These are phyloP conservation scores for Cynocephalus volans DNA, from an alignment of 2,113 vertebrate species.

Conservation along the genomic window DNA sequence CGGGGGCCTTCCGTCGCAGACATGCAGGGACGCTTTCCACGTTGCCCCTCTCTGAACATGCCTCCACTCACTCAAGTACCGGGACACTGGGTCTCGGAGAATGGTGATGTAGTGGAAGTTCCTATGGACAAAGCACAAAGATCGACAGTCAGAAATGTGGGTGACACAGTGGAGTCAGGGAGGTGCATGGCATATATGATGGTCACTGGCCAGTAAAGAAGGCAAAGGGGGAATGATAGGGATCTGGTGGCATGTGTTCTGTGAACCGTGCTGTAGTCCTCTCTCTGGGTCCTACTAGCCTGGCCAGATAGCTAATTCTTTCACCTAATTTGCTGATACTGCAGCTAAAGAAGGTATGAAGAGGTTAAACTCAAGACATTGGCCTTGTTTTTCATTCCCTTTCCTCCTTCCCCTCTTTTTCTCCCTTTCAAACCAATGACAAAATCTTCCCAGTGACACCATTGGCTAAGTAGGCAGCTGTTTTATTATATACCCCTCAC, in stretches of 20 bases:
- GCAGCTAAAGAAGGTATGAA: neutral
- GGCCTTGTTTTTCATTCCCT: neutral
- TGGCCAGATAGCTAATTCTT: neutral
- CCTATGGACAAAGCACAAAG: constrained; percentile 86
- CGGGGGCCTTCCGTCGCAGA: constrained; percentile 96
- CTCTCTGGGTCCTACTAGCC: neutral
- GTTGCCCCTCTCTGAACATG: constrained; percentile 98
- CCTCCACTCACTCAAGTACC: constrained; percentile 98
- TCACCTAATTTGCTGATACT: neutral
- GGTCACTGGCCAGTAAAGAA: constrained; percentile 17
- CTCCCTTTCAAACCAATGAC: neutral
- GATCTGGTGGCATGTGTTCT: neutral
- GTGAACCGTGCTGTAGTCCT: neutral
- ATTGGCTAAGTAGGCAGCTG: neutral
- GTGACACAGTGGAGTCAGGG: neutral
- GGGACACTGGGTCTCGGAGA: constrained; percentile 96
- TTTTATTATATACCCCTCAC: neutral
- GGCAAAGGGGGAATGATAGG: neutral
- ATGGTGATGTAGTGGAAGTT: constrained; percentile 99
- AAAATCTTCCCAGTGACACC: neutral
- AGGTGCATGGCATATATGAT: neutral
- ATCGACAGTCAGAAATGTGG: constrained; percentile 50
- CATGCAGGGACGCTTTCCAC: constrained; percentile 97
- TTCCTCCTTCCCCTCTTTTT: neutral
- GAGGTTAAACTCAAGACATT: neutral